Evolutionary conservation across 2,797 vertebrate genomes (phyloP), one percentile per base, ranked within the genome.

Genomic region (Gephyroberyx darwinii): DNA sequence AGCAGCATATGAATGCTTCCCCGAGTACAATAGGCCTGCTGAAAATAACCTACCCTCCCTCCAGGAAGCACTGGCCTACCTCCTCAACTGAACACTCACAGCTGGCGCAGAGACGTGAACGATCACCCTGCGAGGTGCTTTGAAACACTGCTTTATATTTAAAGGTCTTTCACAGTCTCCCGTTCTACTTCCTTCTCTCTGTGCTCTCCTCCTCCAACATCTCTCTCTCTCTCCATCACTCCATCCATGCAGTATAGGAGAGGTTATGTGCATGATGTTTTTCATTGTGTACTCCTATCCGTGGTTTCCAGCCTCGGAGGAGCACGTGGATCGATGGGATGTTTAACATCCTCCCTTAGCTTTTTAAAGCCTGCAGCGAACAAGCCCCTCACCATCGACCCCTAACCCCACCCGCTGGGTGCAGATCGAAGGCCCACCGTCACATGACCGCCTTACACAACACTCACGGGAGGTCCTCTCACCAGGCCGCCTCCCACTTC

Each of bases 311-410:
- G 72, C 47, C 80, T 84, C 79, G n/a, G 59, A 72, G 82, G 78
- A 82, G 72, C 73, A 2, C 8, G 45, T 47, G 41, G 77, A 92
- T 93, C 88, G 75, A 92, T 91, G 39, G 39, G 75, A 84, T 89
- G 89, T 91, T 92, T 88, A 91, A 91, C 90, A 91, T 89, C 84
- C 82, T 88, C 87, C 85, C 83, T 88, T 77, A 8, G 58, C 81
- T 82, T 87, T 86, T 79, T 72, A 71, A 77, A 80, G 86, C 90
- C 89, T 22, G 85, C 66, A 82, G 90, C 86, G 69, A 90, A 90
- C 86, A 86, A 90, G 86, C 80, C 88, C 85, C 64, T 81, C 78
- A 5, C 78, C 84, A 69, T 77, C 80, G 80, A 90, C 87, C 86
- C 81, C 45, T 68, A 65, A 86, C 86, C 88, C 65, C 37, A 53